phyloP scores from a whole-genome alignment of 1,140 invertebrate genomes.

The Trachymyrmex septentrionalis region DNA sequence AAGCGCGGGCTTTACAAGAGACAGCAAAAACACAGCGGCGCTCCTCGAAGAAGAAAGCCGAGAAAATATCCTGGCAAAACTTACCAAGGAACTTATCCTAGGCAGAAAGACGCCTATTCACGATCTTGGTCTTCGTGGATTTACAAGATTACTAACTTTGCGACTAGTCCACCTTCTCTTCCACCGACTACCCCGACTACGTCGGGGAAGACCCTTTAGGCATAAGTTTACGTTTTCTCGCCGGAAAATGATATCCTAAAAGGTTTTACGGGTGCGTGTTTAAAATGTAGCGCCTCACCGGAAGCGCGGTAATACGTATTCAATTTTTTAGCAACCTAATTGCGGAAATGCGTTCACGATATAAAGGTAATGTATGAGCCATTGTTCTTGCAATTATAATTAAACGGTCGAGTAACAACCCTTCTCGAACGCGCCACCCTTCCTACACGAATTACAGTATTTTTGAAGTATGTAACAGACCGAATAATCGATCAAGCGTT shows the following conservation, averaged over 20 bases:
- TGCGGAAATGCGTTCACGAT: slow-evolving; percentile 51
- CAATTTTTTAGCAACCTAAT: slow-evolving; percentile 58
- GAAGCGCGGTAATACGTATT: slow-evolving; percentile 53
- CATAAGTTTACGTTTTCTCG: slow-evolving; percentile 17
- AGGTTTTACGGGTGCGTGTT: slow-evolving; percentile 10
- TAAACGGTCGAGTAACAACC: slow-evolving; percentile 57
- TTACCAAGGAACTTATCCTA: slow-evolving; percentile 70
- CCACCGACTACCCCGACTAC: not conserved
- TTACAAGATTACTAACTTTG: slow-evolving; percentile 78
- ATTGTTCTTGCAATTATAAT: slow-evolving; percentile 62
- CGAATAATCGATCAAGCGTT: slow-evolving; percentile 45
- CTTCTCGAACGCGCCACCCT: slow-evolving; percentile 29
- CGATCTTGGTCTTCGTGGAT: slow-evolving; percentile 71
- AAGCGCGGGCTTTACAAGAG: slow-evolving; percentile 39
- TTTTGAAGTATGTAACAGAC: slow-evolving; percentile 42
- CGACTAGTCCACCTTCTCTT: slow-evolving; percentile 37
- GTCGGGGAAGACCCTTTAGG: slow-evolving; percentile 16
- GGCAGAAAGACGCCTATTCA: slow-evolving; percentile 63
- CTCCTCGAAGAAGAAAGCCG: slow-evolving; percentile 18
- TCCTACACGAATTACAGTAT: slow-evolving; percentile 47
- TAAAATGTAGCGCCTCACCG: slow-evolving; percentile 39
- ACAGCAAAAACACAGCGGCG: not conserved
- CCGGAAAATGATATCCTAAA: slow-evolving; percentile 53
- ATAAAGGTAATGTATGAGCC: slow-evolving; percentile 54
- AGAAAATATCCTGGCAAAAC: slow-evolving; percentile 66